Percentiles rank a stretch among this genome's conserved stretches.
Conservation (phyloP, 2,113 vertebrate genomes). For the Hoplias malabaricus region DNA sequence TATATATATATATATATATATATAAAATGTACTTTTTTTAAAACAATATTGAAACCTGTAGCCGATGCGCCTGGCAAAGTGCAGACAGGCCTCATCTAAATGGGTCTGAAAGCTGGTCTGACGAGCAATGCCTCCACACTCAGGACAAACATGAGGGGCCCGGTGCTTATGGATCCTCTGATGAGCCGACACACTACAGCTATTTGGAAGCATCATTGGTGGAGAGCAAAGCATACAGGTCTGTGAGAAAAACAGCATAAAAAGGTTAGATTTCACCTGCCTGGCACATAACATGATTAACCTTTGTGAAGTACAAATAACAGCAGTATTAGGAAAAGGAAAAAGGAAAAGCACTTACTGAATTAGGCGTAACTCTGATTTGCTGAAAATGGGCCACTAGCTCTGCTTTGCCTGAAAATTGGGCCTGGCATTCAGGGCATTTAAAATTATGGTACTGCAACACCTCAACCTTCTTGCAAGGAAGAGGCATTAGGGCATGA, state of each 20-base stretch:
- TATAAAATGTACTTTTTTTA: too few species aligned
- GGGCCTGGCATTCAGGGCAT: conserved; percentile 89
- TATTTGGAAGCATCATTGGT: conserved; percentile 88
- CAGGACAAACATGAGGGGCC: conserved; percentile 87
- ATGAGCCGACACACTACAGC: conserved; percentile 88
- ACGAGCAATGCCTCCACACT: conserved; percentile 86
- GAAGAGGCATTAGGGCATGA: conserved; percentile 79
- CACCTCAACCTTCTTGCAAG: conserved; percentile 69
- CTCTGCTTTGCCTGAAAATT: conserved; percentile 84
- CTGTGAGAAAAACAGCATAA: conserved; percentile 57
- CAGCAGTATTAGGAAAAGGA: conserved; percentile 38
- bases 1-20: too few species aligned
- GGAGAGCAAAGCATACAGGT: conserved; percentile 84
- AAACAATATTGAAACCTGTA: conserved; percentile 78
- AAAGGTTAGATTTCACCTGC: too few species aligned
- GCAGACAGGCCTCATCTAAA: conserved; percentile 86
- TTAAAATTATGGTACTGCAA: conserved; percentile 72
- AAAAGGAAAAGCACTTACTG: conserved; percentile 57
- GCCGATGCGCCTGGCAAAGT: conserved; percentile 89
- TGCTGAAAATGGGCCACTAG: conserved; percentile 90
- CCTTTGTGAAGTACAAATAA: background rate
- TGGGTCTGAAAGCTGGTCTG: conserved; percentile 82
- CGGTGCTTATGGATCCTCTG: conserved; percentile 87
- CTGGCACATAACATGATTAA: background rate
- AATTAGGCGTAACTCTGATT: conserved; percentile 60